A percentile compares a stretch with the other conserved stretches of the same genome.
phyloP scores from a whole-genome alignment of 2,888 invertebrate genomes.

The Melitaea athalia region DNA sequence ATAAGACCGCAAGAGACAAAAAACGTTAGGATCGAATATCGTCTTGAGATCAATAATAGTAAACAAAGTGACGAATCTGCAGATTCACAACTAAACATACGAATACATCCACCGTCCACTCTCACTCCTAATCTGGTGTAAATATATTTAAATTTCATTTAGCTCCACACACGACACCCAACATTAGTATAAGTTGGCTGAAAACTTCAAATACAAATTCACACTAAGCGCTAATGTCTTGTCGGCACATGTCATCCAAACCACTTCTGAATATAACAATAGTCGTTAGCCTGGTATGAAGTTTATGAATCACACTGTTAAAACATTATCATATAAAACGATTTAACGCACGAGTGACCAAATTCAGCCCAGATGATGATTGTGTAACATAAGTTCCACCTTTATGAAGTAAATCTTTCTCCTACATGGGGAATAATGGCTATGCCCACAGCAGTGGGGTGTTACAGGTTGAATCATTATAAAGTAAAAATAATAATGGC shows the following conservation, averaged over 20 bases:
- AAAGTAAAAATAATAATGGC: not conserved
- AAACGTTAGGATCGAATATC: slow-evolving; percentile 78
- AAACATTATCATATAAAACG: not conserved
- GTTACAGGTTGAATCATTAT: not conserved
- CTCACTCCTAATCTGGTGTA: slow-evolving; percentile 27
- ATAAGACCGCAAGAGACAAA: slow-evolving; percentile 67
- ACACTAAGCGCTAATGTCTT: slow-evolving; percentile 14
- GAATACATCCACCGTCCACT: slow-evolving; percentile 56
- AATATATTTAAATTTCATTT: slow-evolving; percentile 8
- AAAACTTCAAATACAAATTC: slow-evolving; percentile 24
- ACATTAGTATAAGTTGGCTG: slow-evolving; percentile 9
- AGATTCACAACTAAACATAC: slow-evolving; percentile 60
- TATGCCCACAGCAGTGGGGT: too few species aligned
- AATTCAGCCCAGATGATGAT: not conserved
- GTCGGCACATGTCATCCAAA: slow-evolving; percentile 13
- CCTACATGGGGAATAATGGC: too few species aligned
- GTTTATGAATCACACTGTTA: not conserved
- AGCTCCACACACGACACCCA: slow-evolving; percentile 6
- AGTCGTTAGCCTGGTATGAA: not conserved
- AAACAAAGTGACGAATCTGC: slow-evolving; percentile 54
- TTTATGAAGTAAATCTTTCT: not conserved
- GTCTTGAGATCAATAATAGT: slow-evolving; percentile 74
- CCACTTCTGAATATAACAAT: slow-evolving; percentile 3
- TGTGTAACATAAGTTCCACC: not conserved
- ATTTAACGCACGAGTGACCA: not conserved